Evolutionary conservation across 1,140 invertebrate genomes (phyloP), one percentile per base, ranked within the genome.

Genomic region (Orussus abietinus): DNA sequence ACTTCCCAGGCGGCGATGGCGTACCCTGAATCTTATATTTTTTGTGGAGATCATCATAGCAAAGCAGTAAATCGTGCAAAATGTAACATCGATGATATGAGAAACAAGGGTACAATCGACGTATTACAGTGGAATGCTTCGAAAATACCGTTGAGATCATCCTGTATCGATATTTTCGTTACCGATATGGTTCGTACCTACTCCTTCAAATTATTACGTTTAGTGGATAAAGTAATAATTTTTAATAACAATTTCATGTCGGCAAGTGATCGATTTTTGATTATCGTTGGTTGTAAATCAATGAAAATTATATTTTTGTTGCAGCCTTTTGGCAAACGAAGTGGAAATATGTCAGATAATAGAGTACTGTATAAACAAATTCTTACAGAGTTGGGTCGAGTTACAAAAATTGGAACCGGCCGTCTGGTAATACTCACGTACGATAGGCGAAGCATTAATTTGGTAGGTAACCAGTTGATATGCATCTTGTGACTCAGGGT

Each of bases 251-350:
- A n/a, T n/a, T n/a, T n/a, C n/a, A n/a, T n/a, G n/a, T n/a, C n/a
- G n/a, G n/a, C n/a, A n/a, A n/a, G n/a, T n/a, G n/a, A n/a, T n/a
- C n/a, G 31, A 37, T 41, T 19, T 11, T 5, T 10, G 4, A 11
- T 15, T 37, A 12, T 17, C 18, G n/a, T 13, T 5, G 11, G 19
- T 28, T 48, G 10, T 21, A 36, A 17, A 38, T 29, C 12, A 13
- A 2, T 5, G 14, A 29, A 36, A 31, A 35, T 36, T 31, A 4
- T 6, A 19, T 34, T 53, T 55, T 48, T 38, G 39, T 61, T 63
- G 15, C 41, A 78, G 74, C 79, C 80, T 18, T 81, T 80, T 66
- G 78, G 79, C 6, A 77, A 77, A 60, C 63, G 78, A 42, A 69
- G 70, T 38, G 77, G 79, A 12, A 68, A 60, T 10, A 75, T 69